These are phyloP conservation scores for Drosophila pectinifera DNA, from an alignment of 1,140 invertebrate species.

Conservation along the genomic window DNA sequence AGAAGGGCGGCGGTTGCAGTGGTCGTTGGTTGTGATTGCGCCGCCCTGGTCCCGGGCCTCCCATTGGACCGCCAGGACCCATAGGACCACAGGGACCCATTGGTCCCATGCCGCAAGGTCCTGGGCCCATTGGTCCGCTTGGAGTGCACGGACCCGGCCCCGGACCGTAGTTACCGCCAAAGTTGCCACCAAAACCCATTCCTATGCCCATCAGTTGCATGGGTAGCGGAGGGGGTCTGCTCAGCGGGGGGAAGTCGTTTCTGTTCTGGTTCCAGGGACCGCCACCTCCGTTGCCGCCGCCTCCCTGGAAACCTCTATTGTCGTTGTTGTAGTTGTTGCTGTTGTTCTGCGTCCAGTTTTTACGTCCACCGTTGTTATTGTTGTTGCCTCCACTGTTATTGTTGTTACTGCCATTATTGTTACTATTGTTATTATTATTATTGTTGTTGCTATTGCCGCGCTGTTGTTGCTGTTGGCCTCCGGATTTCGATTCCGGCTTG, in stretches of 20 bases:
- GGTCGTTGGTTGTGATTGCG: constrained; percentile 44
- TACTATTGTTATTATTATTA: constrained; percentile 23
- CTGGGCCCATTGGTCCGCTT: constrained; percentile 18
- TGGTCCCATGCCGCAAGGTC: constrained; percentile 15
- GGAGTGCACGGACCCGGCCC: constrained; percentile 52
- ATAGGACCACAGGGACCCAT: constrained; percentile 15
- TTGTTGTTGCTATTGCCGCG: constrained; percentile 27
- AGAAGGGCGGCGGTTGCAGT: constrained; percentile 68
- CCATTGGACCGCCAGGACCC: constrained; percentile 21
- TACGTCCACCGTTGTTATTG: constrained; percentile 32
- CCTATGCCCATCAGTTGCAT: constrained; percentile 59
- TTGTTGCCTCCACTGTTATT: constrained; percentile 5
- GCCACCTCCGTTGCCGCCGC: background rate
- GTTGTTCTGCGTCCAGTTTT: constrained; percentile 28
- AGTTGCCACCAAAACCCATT: constrained; percentile 31
- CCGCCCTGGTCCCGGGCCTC: constrained; percentile 10
- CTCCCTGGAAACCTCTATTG: constrained; percentile 6
- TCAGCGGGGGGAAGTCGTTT: constrained; percentile 41
- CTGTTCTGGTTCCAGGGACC: constrained; percentile 27
- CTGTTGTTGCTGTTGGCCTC: constrained; percentile 3
- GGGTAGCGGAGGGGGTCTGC: constrained; percentile 62
- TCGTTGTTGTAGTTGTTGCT: constrained; percentile 12
- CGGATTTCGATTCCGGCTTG: constrained; percentile 34
- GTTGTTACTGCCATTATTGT: constrained; percentile 18
- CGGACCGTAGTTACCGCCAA: constrained; percentile 48